A percentile compares a stretch with the other conserved stretches of the same genome.
These are phyloP conservation scores for Epinephelus moara DNA, from an alignment of 2,113 vertebrate species.

Conservation along the genomic window DNA sequence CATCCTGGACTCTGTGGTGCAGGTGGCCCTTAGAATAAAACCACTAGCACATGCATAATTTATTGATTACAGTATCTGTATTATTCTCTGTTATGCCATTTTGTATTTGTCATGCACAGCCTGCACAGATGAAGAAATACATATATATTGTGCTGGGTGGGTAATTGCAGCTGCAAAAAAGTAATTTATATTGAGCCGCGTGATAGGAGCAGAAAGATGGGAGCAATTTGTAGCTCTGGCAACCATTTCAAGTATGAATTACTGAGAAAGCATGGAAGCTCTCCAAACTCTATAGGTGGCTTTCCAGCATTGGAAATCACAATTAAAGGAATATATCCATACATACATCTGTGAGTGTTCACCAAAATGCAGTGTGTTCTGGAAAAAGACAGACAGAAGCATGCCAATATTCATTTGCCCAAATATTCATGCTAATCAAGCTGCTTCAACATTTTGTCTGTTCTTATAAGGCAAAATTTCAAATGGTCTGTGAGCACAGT, in stretches of 20 bases:
- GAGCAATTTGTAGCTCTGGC: slow-evolving; percentile 57
- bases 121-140: slow-evolving; percentile 29
- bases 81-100: slow-evolving; percentile 60
- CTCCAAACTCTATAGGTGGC: slow-evolving; percentile 14
- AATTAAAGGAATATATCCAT: slow-evolving; percentile 30
- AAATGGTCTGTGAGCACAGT: background rate
- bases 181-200: slow-evolving; percentile 61
- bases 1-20: slow-evolving; percentile 58
- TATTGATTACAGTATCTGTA: slow-evolving; percentile 56
- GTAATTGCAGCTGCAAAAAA: slow-evolving; percentile 65
- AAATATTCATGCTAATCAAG: slow-evolving; percentile 33
- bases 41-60: slow-evolving; percentile 69
- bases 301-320: slow-evolving; percentile 15
- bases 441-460: background rate
- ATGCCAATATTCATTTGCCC: slow-evolving; percentile 9
- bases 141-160: slow-evolving; percentile 41
- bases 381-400: slow-evolving; percentile 26
- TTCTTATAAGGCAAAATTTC: slow-evolving; percentile 5
- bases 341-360: slow-evolving; percentile 11
- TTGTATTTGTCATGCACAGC: slow-evolving; percentile 49
- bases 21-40: slow-evolving; percentile 73
- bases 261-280: slow-evolving; percentile 14
- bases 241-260: slow-evolving; percentile 55
- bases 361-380: slow-evolving; percentile 6
- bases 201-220: slow-evolving; percentile 42